Conservation (phyloP, 1,140 invertebrate genomes). For the Carcinoscorpius rotundicauda region DNA sequence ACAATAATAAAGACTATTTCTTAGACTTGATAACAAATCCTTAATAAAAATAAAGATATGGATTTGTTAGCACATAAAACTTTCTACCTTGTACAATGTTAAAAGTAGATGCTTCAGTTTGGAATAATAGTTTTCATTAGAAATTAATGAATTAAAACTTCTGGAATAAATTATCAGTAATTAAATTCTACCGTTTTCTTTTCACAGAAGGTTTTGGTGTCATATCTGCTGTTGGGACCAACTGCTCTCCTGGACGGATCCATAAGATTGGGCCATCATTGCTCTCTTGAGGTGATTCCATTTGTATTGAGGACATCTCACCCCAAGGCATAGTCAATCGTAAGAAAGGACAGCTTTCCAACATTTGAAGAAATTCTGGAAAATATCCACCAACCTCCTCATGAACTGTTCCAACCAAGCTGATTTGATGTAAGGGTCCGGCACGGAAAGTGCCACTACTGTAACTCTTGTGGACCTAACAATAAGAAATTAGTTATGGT, state of each 20-base stretch:
- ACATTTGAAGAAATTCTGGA: conserved; percentile 68
- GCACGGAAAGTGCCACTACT: conserved; percentile 77
- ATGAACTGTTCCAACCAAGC: conserved; percentile 91
- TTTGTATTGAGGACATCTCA: conserved; percentile 64
- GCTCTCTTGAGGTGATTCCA: conserved; percentile 70
- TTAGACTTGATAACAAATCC: too few species aligned
- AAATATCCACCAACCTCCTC: conserved; percentile 97
- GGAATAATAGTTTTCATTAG: too few species aligned
- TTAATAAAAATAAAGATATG: too few species aligned
- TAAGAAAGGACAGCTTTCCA: conserved; percentile 80
- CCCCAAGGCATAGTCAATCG: conserved; percentile 94
- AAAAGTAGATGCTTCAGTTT: too few species aligned
- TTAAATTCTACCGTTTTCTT: conserved; percentile 2
- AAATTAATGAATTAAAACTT: too few species aligned
- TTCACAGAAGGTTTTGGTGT: conserved; percentile 7
- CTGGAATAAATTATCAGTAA: too few species aligned
- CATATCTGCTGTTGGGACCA: conserved; percentile 78
- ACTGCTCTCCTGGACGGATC: conserved; percentile 92
- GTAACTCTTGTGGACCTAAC: conserved; percentile 58
- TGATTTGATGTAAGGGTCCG: conserved; percentile 89
- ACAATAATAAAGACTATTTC: too few species aligned
- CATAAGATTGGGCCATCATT: conserved; percentile 98
- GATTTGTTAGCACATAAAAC: too few species aligned
- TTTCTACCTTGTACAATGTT: too few species aligned
- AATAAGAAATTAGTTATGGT: conserved; percentile 5